Evolutionary conservation across 2,888 invertebrate species (phyloP).

Genomic region (Pantelozetes paolii): DNA sequence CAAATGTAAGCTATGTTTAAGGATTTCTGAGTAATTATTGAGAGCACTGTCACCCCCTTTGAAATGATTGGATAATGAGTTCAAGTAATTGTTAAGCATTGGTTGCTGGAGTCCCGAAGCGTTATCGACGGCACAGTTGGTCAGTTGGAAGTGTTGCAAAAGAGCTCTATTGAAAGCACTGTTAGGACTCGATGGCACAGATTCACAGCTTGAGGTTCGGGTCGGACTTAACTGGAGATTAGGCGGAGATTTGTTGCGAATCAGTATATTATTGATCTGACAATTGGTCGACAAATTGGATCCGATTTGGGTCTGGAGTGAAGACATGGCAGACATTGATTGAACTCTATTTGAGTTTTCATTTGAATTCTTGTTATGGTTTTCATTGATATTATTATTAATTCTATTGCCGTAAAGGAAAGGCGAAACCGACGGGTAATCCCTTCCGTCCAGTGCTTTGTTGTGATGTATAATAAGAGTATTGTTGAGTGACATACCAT

Average conservation of each 20-base stretch:
- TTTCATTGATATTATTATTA: slow-evolving; percentile 9
- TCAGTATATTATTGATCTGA: slow-evolving; percentile 25
- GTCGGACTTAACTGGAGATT: slow-evolving; percentile 20
- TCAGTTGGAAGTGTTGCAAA: slow-evolving; percentile 27
- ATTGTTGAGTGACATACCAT: slow-evolving; percentile 63
- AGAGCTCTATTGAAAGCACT: slow-evolving; percentile 23
- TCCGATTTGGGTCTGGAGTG: not conserved
- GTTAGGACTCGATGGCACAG: slow-evolving; percentile 17
- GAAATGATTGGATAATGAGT: slow-evolving; percentile 35
- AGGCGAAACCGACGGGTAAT: slow-evolving; percentile 44
- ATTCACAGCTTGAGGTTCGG: slow-evolving; percentile 11
- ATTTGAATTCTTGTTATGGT: slow-evolving; percentile 6
- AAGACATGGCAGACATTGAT: not conserved
- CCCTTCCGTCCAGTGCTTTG: slow-evolving; percentile 49
- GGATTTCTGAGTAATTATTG: not conserved
- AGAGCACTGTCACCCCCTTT: slow-evolving; percentile 4
- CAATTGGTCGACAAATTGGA: not conserved
- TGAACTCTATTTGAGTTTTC: slow-evolving; percentile 9
- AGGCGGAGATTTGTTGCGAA: slow-evolving; percentile 22
- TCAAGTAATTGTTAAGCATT: slow-evolving; percentile 41
- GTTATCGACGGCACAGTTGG: not conserved
- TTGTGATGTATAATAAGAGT: slow-evolving; percentile 72
- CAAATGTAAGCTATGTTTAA: slow-evolving; percentile 8
- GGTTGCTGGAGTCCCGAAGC: slow-evolving; percentile 34
- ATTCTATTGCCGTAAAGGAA: slow-evolving; percentile 37